Evolutionary conservation across 92 coral and sea anemone genomes (phyloP), one percentile per base, ranked within the genome.

Genomic region (Parazoanthus swiftii): DNA sequence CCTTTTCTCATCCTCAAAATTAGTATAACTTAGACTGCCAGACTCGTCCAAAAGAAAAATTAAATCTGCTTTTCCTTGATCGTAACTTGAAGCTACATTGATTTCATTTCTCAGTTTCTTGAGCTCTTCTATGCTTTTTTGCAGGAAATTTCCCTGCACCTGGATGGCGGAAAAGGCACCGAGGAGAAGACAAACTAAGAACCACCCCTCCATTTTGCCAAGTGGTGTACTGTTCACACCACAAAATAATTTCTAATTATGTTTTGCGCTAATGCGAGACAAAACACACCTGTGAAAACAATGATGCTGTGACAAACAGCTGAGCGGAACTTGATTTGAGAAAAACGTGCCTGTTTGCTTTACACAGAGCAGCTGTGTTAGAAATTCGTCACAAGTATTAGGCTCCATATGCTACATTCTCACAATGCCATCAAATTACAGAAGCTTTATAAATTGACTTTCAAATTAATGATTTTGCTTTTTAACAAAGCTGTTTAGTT

Each of bases 11-110:
- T 89, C 85, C 3, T 25, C 11, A 76, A 91, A 95, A 37, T 95
- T 88, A 42, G 38, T 8, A 7, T 16, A 10, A n/a, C 67, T 4
- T 8, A 95, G 85, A 86, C 98, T 95, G 63, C 94, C 93, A 11
- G 98, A 95, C 16, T 94, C 89, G 75, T 95, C 98, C 21, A 95
- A 37, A 15, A 95, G 90, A 38, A 95, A 95, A n/a, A 95, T 29
- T 3, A 95, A 43, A 43, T 95, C 98, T 18, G 98, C 91, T 80
- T 93, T 93, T 56, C 86, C 79, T 21, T 91, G 74, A 25, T 86
- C 71, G 15, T 74, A 90, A 14, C 48, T 59, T 29, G 79, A 44
- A 70, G 87, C 78, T 16, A 29, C 42, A 6, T 42, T 79, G n/a
- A 88, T 81, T 6, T 88, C 54, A 8, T 90, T 90, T 38, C 96